A percentile compares a stretch with the other conserved stretches of the same genome.
Evolutionary conservation across 2,113 vertebrate species (phyloP).

Genomic region (Uropsilus gracilis): DNA sequence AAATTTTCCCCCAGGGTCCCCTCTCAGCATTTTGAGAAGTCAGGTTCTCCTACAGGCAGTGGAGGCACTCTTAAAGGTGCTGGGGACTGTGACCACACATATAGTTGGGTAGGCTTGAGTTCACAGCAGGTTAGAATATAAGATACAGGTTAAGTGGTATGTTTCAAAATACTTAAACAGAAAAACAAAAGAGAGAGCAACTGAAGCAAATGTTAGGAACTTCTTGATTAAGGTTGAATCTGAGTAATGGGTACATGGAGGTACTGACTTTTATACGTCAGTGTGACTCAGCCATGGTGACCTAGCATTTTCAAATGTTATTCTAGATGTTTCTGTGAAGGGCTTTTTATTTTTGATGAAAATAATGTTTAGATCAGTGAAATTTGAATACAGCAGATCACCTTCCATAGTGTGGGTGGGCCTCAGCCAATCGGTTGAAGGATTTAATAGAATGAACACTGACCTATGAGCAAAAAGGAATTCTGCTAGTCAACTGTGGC

Average conservation of each 20-base stretch:
- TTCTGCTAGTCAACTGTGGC: neutral
- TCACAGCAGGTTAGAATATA: neutral
- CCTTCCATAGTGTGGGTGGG: neutral
- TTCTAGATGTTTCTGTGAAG: slow-evolving; percentile 2
- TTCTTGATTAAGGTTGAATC: neutral
- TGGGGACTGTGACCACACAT: no score
- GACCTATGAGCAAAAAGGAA: neutral
- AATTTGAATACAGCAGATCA: neutral
- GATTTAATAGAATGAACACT: neutral
- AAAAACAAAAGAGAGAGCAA: neutral
- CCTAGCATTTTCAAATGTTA: neutral
- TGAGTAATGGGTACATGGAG: neutral
- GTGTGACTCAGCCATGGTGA: neutral
- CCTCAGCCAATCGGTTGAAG: neutral
- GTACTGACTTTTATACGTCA: neutral
- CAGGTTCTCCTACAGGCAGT: no score
- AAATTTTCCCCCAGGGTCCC: neutral
- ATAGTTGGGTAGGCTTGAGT: neutral
- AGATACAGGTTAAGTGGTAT: neutral
- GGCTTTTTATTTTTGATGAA: neutral
- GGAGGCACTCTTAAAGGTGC: no score
- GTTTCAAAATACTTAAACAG: neutral
- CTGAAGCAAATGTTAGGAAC: neutral
- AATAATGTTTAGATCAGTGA: neutral
- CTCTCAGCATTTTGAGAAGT: neutral